These are phyloP conservation scores for Doris montereyensis DNA, from an alignment of 2,888 invertebrate species.

Conservation along the genomic window DNA sequence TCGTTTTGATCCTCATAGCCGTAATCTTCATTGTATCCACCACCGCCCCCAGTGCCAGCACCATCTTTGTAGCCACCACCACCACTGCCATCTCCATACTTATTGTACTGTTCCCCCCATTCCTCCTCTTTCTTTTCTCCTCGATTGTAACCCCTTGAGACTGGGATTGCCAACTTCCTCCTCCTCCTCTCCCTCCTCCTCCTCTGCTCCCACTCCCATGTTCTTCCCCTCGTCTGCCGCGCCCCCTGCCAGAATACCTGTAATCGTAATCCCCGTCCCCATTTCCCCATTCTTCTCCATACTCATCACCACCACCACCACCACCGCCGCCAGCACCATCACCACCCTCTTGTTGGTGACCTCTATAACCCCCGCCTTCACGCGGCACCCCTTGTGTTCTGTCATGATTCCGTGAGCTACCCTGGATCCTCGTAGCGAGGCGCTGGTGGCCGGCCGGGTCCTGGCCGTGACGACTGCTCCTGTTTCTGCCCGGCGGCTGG, in stretches of 20 bases:
- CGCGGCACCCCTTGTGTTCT: too few relatives aligned
- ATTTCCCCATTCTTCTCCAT: constrained; percentile 23
- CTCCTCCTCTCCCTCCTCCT: neutral
- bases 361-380: neutral
- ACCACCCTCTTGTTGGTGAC: neutral
- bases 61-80: constrained; percentile 8
- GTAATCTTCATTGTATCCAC: constrained; percentile 13
- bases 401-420: too few relatives aligned
- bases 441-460: too few relatives aligned
- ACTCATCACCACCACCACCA: constrained; percentile 28
- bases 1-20: constrained; percentile 25
- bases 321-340: neutral
- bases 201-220: neutral
- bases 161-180: constrained; percentile 4
- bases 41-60: constrained; percentile 3
- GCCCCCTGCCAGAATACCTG: neutral
- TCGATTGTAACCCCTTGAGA: neutral
- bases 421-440: too few relatives aligned
- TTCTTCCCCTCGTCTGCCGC: neutral
- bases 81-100: neutral
- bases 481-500: neutral
- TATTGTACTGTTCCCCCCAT: constrained; percentile 13
- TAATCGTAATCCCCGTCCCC: constrained; percentile 21
- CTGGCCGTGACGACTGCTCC: too few relatives aligned
- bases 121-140: neutral